phyloP scores from a whole-genome alignment of 2,797 vertebrate genomes.

The Chaunax sp. region DNA sequence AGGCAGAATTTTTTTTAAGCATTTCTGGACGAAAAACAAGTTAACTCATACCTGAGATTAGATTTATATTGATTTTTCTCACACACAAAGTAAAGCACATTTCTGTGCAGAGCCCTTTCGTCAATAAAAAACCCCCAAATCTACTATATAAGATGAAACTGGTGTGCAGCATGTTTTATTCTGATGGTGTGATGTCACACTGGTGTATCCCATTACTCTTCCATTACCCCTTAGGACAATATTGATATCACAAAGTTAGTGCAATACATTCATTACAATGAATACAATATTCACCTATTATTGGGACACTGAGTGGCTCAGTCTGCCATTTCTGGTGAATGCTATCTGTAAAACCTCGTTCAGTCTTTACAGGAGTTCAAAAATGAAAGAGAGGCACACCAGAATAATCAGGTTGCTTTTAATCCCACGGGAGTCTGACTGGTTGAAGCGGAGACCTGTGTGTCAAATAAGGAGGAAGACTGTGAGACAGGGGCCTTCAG shows the following conservation, averaged over 20 bases:
- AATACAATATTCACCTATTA: conserved; percentile 13
- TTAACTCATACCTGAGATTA: conserved; percentile 38
- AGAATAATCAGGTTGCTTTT: conserved; percentile 45
- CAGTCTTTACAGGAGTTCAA: conserved; percentile 27
- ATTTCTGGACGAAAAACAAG: background rate
- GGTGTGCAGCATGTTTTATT: conserved; percentile 11
- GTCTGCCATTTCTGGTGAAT: conserved; percentile 32
- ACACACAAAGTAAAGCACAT: background rate
- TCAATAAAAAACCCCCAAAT: background rate
- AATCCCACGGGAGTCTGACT: conserved; percentile 44
- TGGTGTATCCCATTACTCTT: background rate
- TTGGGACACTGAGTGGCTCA: conserved; percentile 10
- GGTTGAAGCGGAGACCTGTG: conserved; percentile 32
- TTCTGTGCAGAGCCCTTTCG: conserved; percentile 19
- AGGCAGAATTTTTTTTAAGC: background rate
- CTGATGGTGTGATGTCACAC: background rate
- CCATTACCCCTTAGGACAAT: background rate
- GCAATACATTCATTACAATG: conserved; percentile 21
- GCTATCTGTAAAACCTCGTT: conserved; percentile 40
- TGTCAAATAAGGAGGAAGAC: conserved; percentile 41
- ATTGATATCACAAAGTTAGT: conserved; percentile 19
- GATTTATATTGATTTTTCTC: background rate
- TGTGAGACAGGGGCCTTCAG: conserved; percentile 46
- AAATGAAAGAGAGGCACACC: conserved; percentile 44
- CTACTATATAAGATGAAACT: background rate